These are phyloP conservation scores for Ceraclea dissimilis DNA, from an alignment of 2,888 invertebrate species.

Conservation along the genomic window DNA sequence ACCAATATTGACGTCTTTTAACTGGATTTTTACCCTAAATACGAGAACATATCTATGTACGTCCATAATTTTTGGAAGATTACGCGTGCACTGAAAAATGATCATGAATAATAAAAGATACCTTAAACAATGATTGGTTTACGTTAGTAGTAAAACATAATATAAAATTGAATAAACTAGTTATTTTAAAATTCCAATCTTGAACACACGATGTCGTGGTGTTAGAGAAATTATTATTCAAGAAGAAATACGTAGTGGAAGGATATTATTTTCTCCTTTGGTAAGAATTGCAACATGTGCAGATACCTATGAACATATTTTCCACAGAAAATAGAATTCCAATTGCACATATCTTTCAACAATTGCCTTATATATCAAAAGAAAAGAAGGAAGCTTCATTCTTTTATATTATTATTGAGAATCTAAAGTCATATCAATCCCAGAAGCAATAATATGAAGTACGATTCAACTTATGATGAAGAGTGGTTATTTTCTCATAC, in stretches of 20 bases:
- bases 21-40: no score
- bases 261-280: background rate
- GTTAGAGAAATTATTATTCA: no score
- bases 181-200: no score
- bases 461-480: background rate
- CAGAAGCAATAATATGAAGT: background rate
- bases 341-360: background rate
- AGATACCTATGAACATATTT: background rate
- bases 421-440: background rate
- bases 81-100: no score
- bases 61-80: no score
- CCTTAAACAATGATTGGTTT: no score
- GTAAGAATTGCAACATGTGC: background rate
- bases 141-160: no score
- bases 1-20: no score
- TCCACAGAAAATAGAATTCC: background rate
- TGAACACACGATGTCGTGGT: no score
- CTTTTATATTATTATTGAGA: background rate
- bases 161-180: no score
- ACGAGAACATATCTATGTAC: no score
- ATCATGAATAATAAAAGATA: no score
- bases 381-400: background rate
- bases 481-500: background rate
- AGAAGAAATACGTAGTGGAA: background rate
- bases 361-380: constrained; percentile 1